phyloP scores from a whole-genome alignment of 2,888 invertebrate genomes.

The Dione juno region DNA sequence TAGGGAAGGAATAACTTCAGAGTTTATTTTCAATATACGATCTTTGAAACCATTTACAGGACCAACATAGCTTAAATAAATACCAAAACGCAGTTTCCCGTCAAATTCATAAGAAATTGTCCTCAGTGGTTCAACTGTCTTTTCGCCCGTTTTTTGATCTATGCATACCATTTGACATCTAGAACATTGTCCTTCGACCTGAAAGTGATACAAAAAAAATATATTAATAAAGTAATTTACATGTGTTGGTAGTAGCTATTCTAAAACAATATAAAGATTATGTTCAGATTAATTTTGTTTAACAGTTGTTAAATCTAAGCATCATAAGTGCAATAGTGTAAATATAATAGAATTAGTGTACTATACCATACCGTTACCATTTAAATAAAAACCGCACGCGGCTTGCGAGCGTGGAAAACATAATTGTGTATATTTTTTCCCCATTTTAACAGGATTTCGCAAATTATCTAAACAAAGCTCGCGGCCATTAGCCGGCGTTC shows the following conservation, averaged over 20 bases:
- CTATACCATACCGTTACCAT: too few relatives aligned
- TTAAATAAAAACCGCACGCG: too few relatives aligned
- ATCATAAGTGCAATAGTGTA: too few relatives aligned
- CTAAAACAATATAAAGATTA: too few relatives aligned
- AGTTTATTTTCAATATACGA: slow-evolving; percentile 53
- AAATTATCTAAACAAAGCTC: too few relatives aligned
- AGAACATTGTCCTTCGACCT: slow-evolving; percentile 92
- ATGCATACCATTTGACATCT: slow-evolving; percentile 98
- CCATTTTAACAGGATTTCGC: too few relatives aligned
- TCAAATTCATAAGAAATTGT: slow-evolving; percentile 89
- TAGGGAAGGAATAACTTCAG: slow-evolving; percentile 56
- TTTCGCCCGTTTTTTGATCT: slow-evolving; percentile 92
- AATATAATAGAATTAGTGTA: too few relatives aligned
- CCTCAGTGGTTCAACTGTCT: slow-evolving; percentile 90
- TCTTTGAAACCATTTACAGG: slow-evolving; percentile 62
- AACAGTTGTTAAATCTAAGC: too few relatives aligned
- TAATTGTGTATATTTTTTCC: too few relatives aligned
- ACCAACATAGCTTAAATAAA: slow-evolving; percentile 85
- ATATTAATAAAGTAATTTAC: not conserved
- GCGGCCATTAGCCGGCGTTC: too few relatives aligned
- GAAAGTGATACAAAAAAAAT: slow-evolving; percentile 45
- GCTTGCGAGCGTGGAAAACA: too few relatives aligned
- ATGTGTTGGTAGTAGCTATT: not conserved
- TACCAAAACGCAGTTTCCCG: slow-evolving; percentile 92
- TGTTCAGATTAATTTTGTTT: too few relatives aligned